Evolutionary conservation across 1,140 invertebrate species (phyloP).

Genomic region (Spodoptera litura): DNA sequence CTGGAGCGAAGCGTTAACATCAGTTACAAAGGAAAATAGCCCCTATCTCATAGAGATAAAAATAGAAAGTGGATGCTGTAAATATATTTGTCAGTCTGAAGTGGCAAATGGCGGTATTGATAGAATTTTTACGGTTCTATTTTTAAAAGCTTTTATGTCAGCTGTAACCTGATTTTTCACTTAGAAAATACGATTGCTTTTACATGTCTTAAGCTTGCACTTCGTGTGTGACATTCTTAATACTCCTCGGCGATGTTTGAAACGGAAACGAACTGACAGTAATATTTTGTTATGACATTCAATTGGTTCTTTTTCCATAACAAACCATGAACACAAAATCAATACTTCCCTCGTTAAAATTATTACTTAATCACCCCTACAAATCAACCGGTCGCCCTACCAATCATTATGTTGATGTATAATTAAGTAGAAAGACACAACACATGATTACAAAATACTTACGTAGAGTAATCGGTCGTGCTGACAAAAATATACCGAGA

Average conservation of each 20-base stretch:
- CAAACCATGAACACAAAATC: background rate
- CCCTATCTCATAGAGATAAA: conserved; percentile 51
- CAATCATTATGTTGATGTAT: conserved; percentile 6
- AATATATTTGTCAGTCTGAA: conserved; percentile 49
- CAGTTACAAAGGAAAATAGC: conserved; percentile 54
- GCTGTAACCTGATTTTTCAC: conserved; percentile 63
- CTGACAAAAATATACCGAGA: background rate
- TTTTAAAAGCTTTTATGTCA: conserved; percentile 62
- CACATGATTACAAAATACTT: conserved; percentile 6
- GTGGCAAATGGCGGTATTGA: conserved; percentile 64
- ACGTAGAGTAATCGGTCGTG: conserved; percentile 3
- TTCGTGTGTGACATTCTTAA: background rate
- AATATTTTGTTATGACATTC: background rate
- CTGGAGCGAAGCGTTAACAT: conserved; percentile 36
- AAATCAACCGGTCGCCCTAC: conserved; percentile 18
- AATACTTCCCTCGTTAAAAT: background rate
- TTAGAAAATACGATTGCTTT: conserved; percentile 29
- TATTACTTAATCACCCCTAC: conserved; percentile 10
- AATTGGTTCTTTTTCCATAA: background rate
- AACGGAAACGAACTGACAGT: background rate
- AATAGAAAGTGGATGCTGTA: conserved; percentile 38
- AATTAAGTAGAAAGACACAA: conserved; percentile 16
- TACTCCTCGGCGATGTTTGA: background rate
- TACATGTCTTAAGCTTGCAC: background rate
- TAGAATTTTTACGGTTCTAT: conserved; percentile 66